These are phyloP conservation scores for Ophthalmolycus amberensis DNA, from an alignment of 2,113 vertebrate species.

Conservation along the genomic window DNA sequence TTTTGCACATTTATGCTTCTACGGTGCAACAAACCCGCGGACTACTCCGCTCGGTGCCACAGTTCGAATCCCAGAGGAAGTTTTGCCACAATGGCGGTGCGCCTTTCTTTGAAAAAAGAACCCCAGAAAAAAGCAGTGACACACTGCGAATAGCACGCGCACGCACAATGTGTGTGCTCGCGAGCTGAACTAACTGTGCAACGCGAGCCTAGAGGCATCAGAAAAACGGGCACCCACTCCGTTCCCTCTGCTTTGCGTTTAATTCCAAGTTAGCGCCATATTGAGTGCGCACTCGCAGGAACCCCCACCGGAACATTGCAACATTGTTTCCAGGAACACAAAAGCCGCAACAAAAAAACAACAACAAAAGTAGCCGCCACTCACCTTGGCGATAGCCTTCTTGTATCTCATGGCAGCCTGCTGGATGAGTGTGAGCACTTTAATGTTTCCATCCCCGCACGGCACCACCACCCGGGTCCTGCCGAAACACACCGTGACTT, in stretches of 20 bases:
- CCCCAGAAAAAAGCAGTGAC: not conserved
- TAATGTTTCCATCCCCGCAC: slow-evolving; percentile 92
- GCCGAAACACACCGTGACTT: slow-evolving; percentile 94
- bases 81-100: slow-evolving; percentile 73
- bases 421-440: slow-evolving; percentile 90
- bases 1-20: not conserved
- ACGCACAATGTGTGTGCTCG: not conserved
- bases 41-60: not conserved
- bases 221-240: not conserved
- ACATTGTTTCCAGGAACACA: slow-evolving; percentile 68
- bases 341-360: slow-evolving; percentile 20
- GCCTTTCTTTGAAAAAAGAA: slow-evolving; percentile 41
- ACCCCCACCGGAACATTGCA: slow-evolving; percentile 38
- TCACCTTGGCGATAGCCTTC: slow-evolving; percentile 97
- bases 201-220: not conserved
- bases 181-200: not conserved
- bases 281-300: slow-evolving; percentile 60
- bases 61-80: slow-evolving; percentile 57
- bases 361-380: slow-evolving; percentile 38
- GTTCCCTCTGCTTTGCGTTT: slow-evolving; percentile 22
- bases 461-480: slow-evolving; percentile 96
- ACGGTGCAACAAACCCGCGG: not conserved
- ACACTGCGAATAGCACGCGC: not conserved
- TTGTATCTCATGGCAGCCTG: slow-evolving; percentile 94
- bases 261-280: slow-evolving; percentile 79